Evolutionary conservation across 2,113 vertebrate genomes (phyloP).

Genomic region (Brachypteracias leptosomus): DNA sequence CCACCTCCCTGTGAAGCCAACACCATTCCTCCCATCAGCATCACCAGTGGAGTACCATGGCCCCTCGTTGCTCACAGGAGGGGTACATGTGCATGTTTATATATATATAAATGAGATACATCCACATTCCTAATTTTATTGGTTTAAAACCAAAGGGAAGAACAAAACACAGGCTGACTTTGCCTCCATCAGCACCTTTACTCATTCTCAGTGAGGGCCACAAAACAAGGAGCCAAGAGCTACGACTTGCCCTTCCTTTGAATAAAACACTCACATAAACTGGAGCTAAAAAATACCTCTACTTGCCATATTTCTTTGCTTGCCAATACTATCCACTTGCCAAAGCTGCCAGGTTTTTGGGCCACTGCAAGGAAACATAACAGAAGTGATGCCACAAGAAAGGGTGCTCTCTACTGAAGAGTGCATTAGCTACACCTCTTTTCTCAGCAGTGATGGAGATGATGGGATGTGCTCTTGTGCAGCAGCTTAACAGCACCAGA

Average conservation of each 20-base stretch:
- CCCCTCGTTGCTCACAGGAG: neutral
- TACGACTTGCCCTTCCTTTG: neutral
- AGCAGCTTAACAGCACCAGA: neutral
- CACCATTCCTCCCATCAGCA: neutral
- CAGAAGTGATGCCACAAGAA: slow-evolving; percentile 44
- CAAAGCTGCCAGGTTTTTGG: slow-evolving; percentile 52
- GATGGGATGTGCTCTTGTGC: neutral
- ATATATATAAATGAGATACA: neutral
- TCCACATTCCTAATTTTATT: neutral
- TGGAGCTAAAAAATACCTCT: slow-evolving; percentile 26
- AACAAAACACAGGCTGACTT: neutral
- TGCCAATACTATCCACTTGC: slow-evolving; percentile 49
- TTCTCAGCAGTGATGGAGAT: neutral
- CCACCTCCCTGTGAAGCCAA: neutral
- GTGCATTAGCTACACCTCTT: neutral
- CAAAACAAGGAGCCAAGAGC: neutral
- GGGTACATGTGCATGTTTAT: neutral
- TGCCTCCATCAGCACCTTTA: neutral
- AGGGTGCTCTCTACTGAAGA: neutral
- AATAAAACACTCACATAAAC: neutral
- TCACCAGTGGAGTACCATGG: neutral
- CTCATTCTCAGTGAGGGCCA: neutral
- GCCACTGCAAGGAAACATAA: slow-evolving; percentile 51
- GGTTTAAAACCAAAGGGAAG: neutral
- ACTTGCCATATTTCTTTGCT: slow-evolving; percentile 52